These are phyloP conservation scores for Grammomys surdaster DNA, from an alignment of 2,113 vertebrate species.

Conservation along the genomic window DNA sequence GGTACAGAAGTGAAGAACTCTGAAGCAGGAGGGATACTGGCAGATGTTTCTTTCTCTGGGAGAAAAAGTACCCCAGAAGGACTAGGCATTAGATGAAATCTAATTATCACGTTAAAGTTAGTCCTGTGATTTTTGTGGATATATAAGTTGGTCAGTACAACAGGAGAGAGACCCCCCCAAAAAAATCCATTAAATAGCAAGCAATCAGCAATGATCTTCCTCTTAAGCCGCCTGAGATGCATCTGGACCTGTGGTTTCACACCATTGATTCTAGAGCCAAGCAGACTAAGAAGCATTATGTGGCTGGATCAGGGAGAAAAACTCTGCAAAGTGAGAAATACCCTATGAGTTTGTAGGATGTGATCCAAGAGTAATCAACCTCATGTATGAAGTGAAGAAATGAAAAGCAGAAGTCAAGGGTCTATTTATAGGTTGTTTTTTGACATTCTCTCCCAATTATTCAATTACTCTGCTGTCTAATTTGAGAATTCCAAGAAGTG, in stretches of 20 bases:
- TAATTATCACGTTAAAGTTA: neutral
- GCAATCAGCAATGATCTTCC: neutral
- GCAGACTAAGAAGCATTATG: conserved; percentile 34
- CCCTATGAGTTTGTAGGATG: neutral
- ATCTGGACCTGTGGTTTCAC: conserved; percentile 27
- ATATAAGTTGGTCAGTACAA: neutral
- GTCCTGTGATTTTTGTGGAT: neutral
- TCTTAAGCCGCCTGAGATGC: neutral
- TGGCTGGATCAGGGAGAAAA: neutral
- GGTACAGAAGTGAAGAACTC: neutral
- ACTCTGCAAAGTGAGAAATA: neutral
- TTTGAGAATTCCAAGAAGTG: neutral
- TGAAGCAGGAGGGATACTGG: neutral
- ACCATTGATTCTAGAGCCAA: conserved; percentile 59
- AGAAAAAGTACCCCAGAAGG: neutral
- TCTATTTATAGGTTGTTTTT: neutral
- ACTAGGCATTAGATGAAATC: neutral
- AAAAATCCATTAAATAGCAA: rapidly evolving
- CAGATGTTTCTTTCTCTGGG: neutral
- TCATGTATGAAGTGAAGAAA: neutral
- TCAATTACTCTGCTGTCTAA: conserved; percentile 1
- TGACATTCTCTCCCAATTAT: neutral
- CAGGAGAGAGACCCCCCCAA: neutral
- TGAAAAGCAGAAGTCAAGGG: neutral
- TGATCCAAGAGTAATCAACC: neutral